Base-by-base conservation (phyloP, 2,113 vertebrate genomes). In the Pterocles orientalis region DNA sequence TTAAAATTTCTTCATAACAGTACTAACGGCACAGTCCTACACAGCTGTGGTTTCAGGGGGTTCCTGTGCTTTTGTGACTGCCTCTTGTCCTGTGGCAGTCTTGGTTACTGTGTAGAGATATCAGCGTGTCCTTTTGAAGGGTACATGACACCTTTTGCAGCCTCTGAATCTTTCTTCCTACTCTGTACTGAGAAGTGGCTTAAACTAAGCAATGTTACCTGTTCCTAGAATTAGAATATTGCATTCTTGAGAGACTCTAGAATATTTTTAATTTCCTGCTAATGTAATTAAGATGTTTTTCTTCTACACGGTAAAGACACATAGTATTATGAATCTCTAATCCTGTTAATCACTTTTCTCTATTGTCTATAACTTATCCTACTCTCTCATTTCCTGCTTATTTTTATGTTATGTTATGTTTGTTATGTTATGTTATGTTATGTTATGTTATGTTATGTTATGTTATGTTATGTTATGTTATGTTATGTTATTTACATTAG, bases 41-140 rank as follows among this genome's bases (percentile, higher is more conserved):
- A 39, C 8, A 57, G 6, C 28, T 60, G 16, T 36, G 13, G 4
- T 54, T 87, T 71, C 31, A 50, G 19, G 2, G 4, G 1, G 0
- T 31, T 54, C 26, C 60, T 50, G 20, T 41, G 51, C 0, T 33
- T 62, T 68, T 31, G 53, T 39, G 12, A 12, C 31, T 54, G 13
- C 18, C 18, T 48, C 4, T 16, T 68, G 12, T 39, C 31, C 33
- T 1, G 3, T 34, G 26, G 20, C 23, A 21, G 4, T 18, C 17
- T 20, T 7, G 3, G 16, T 47, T 79, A 41, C 13, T 28, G 4
- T 28, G n/a, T 17, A n/a, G 26, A 57, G 25, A 19, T 14, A 72
- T 17, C 13, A 62, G 26, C 18, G 5, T 57, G 21, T 20, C 51
- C n/a, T 57, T 21, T 47, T 36, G 10, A 89, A 60, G 7, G 34